Evolutionary conservation across 2,888 invertebrate species (phyloP).

Genomic region (Netelia virgata): DNA sequence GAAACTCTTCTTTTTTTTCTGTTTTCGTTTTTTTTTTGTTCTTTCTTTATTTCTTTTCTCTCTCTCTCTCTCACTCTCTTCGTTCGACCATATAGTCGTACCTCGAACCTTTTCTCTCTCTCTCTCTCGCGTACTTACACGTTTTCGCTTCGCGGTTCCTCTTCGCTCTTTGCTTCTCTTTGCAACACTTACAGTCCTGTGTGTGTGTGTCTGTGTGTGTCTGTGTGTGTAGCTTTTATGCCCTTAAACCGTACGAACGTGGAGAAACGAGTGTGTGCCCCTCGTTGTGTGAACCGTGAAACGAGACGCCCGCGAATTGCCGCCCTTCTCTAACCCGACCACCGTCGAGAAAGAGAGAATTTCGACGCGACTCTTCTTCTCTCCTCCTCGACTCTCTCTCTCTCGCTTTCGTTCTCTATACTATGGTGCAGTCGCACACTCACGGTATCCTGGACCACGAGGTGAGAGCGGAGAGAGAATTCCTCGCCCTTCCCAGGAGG

Average conservation of each 20-base stretch:
- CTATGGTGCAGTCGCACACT: background rate
- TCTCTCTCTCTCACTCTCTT: conserved; percentile 13
- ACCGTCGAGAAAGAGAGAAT: conserved; percentile 37
- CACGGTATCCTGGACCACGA: background rate
- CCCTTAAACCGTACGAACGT: conserved; percentile 64
- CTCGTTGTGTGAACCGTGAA: conserved; percentile 70
- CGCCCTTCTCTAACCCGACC: conserved; percentile 58
- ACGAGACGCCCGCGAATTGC: conserved; percentile 70
- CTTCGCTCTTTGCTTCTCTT: conserved; percentile 38
- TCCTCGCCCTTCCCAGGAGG: conserved; percentile 8
- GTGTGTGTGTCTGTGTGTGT: conserved; percentile 10
- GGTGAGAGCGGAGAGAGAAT: conserved; percentile 3
- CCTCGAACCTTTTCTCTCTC: conserved; percentile 46
- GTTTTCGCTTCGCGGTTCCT: conserved; percentile 59
- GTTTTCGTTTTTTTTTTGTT: conserved; percentile 31
- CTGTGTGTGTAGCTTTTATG: conserved; percentile 44
- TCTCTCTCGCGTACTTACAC: conserved; percentile 66
- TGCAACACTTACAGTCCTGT: background rate
- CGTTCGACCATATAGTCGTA: conserved; percentile 40
- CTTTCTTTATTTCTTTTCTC: conserved; percentile 22
- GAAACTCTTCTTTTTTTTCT: conserved; percentile 23
- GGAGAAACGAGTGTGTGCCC: conserved; percentile 61
- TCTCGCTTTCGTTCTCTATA: background rate
- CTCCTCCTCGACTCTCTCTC: conserved; percentile 9
- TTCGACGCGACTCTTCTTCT: conserved; percentile 28